Evolutionary conservation across 2,888 invertebrate genomes (phyloP), one percentile per base, ranked within the genome.

Genomic region (Aphidius colemani): DNA sequence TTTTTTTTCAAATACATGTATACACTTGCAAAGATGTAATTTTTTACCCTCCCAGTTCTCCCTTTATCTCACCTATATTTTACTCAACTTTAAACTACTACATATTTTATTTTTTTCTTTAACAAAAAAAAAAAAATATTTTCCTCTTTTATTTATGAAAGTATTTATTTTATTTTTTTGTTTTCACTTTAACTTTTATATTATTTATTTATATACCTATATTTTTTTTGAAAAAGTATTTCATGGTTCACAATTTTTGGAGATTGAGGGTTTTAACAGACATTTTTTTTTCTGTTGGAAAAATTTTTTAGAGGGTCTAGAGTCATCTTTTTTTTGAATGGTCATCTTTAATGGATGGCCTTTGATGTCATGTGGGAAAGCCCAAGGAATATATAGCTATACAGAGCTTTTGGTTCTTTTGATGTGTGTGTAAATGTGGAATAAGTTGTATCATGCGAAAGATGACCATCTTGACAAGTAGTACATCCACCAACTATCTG

Each of bases 291-390:
- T 51, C 39, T 30, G 30, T 8, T 50, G 48, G 30, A 9, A 18
- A 56, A 55, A 49, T 58, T 51, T 66, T 61, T 60, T 49, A 53
- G 56, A 65, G 61, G 59, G 64, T 58, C 2, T 30, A 30, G 30
- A 2, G 5, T 5, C 5, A 5, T 30, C 5, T 30, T 59, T 61
- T 51, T 48, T 53, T 39, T 56, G 64, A 55, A 59, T 46, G 60
- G 64, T 55, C 60, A 43, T 55, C 59, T 66, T 69, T 70, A 71
- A 69, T 69, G 66, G 68, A 69, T 55, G 64, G 67, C 61, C 69
- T 72, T 72, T 72, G 67, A 68, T 69, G 66, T 64, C 18, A 66
- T 63, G 67, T 68, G 66, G 64, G 67, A 70, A 70, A 18, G 13
- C 13, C 5, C 30, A 30, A 30, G 30, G 5, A 5, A 30, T 5